These are phyloP conservation scores for Haliaeetus leucogaster DNA, from an alignment of 2,113 vertebrate genomes.

Conservation along the genomic window DNA sequence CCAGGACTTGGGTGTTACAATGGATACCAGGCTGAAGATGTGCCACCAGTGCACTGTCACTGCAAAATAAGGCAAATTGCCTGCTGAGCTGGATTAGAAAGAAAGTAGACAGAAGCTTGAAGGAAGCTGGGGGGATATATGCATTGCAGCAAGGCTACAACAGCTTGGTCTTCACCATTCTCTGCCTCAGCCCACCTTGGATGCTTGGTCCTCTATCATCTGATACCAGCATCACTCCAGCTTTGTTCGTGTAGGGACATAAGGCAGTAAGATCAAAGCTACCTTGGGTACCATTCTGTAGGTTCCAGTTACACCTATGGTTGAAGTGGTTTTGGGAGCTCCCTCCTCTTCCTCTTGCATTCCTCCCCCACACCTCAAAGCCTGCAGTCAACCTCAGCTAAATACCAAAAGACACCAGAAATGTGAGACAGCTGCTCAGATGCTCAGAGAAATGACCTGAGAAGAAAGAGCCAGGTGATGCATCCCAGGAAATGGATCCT, in stretches of 20 bases:
- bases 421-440: conserved; percentile 50
- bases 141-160: background rate
- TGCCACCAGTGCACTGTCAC: background rate
- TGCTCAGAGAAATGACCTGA: conserved; percentile 46
- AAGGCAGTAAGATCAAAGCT: conserved; percentile 26
- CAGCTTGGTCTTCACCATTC: background rate
- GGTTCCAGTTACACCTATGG: conserved; percentile 21
- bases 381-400: background rate
- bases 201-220: background rate
- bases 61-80: background rate
- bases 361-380: background rate
- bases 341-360: background rate
- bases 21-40: background rate
- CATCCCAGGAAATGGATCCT: conserved; percentile 57
- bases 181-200: background rate
- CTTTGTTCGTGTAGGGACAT: background rate
- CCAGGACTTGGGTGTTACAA: background rate
- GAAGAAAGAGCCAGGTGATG: conserved; percentile 58
- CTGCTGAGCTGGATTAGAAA: background rate
- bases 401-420: conserved; percentile 15
- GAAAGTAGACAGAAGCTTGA: background rate
- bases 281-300: background rate
- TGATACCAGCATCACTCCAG: background rate
- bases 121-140: background rate
- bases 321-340: background rate